Percentiles rank a stretch among this genome's conserved stretches.
Conservation (phyloP, 37 sponge, comb jelly and placozoan genomes). For the Corticium candelabrum region DNA sequence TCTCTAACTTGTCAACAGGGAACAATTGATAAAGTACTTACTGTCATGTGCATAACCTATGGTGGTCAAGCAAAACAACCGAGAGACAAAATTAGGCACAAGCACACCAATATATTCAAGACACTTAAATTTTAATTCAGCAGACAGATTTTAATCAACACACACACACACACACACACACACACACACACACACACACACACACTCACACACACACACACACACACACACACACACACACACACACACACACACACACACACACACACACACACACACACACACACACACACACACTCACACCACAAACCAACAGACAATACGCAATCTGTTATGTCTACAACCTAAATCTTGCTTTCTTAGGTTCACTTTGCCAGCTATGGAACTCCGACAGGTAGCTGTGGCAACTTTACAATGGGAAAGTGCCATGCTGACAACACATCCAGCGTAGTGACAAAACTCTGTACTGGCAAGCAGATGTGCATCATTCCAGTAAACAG, state of each 20-base stretch:
- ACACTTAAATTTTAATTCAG: no score
- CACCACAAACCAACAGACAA: no score
- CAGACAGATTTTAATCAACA: no score
- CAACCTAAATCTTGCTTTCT: not conserved
- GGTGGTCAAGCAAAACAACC: no score
- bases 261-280: conserved; percentile 5
- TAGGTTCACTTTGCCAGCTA: conserved; percentile 5
- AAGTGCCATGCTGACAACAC: conserved; percentile 8
- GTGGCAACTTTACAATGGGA: conserved; percentile 6
- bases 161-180: conserved; percentile 5
- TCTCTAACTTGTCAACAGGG: not conserved
- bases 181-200: conserved; percentile 5
- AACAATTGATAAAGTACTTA: not conserved
- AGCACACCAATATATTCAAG: no score
- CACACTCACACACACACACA: conserved; percentile 2
- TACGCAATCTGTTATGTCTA: no score
- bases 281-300: not conserved
- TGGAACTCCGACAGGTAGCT: not conserved
- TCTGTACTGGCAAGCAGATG: not conserved
- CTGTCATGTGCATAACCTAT: no score
- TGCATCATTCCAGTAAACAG: not conserved
- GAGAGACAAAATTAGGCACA: no score
- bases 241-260: conserved; percentile 5
- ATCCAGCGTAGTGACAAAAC: not conserved
- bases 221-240: conserved; percentile 5